phyloP scores from a whole-genome alignment of 2,888 invertebrate genomes.

The Stenodera caucasica region DNA sequence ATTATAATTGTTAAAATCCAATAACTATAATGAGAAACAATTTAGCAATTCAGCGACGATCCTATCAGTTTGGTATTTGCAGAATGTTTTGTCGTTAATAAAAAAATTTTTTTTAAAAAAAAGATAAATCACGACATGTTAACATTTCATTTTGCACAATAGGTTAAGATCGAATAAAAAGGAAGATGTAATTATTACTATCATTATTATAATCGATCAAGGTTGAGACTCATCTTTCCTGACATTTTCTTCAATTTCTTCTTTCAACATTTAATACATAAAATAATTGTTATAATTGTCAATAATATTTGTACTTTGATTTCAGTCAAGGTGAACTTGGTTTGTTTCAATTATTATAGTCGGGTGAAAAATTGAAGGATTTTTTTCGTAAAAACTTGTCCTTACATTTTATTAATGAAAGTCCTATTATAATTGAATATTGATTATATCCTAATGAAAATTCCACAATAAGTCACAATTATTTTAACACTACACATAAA shows the following conservation, averaged over 20 bases:
- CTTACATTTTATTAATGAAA: not conserved
- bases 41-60: not conserved
- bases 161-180: slow-evolving; percentile 15
- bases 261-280: not conserved
- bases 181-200: not conserved
- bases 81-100: slow-evolving; percentile 12
- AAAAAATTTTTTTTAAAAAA: not conserved
- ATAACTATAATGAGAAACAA: too few relatives aligned
- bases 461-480: not conserved
- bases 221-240: not conserved
- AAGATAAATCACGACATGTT: slow-evolving; percentile 9
- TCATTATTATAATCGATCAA: not conserved
- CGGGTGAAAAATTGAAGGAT: not conserved
- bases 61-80: slow-evolving; percentile 18
- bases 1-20: too few relatives aligned
- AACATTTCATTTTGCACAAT: slow-evolving; percentile 27
- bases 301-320: not conserved
- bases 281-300: not conserved
- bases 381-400: not conserved
- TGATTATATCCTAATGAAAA: not conserved
- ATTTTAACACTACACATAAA: not conserved
- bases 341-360: not conserved
- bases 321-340: not conserved
- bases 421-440: not conserved
- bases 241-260: not conserved